These are phyloP conservation scores for Exephanes ischioxanthus DNA, from an alignment of 2,888 invertebrate species.

Conservation along the genomic window DNA sequence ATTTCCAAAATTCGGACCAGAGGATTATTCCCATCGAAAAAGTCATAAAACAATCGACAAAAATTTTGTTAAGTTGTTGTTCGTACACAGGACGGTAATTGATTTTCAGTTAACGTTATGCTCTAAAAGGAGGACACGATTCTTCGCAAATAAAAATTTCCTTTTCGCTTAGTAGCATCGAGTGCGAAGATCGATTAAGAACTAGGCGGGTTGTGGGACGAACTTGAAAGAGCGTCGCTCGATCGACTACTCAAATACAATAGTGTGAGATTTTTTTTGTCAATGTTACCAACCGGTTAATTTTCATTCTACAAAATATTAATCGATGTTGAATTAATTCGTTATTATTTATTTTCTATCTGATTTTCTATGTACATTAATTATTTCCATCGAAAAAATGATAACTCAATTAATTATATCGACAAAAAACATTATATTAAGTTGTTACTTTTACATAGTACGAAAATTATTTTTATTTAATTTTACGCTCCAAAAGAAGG, in stretches of 20 bases:
- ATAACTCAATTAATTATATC: background rate
- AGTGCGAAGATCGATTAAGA: background rate
- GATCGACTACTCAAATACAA: background rate
- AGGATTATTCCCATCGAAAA: conserved; percentile 77
- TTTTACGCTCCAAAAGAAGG: background rate
- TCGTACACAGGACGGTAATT: background rate
- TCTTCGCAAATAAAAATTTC: background rate
- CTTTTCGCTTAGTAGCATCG: background rate
- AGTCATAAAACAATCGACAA: conserved; percentile 66
- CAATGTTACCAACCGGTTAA: background rate
- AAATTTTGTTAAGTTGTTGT: background rate
- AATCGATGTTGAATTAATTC: background rate
- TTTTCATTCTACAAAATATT: background rate
- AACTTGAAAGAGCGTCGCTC: background rate
- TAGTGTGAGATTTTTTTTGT: background rate
- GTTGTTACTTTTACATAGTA: background rate
- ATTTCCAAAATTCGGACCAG: conserved; percentile 78
- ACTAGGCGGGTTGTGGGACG: background rate
- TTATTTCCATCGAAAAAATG: background rate
- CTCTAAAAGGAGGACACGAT: background rate
- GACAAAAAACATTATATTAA: background rate
- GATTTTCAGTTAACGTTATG: background rate
- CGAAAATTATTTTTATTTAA: background rate
- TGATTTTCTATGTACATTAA: conserved; percentile 14
- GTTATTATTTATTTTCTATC: background rate